Conservation (phyloP, 2,888 invertebrate genomes). For the Dolichomitus sp. region DNA sequence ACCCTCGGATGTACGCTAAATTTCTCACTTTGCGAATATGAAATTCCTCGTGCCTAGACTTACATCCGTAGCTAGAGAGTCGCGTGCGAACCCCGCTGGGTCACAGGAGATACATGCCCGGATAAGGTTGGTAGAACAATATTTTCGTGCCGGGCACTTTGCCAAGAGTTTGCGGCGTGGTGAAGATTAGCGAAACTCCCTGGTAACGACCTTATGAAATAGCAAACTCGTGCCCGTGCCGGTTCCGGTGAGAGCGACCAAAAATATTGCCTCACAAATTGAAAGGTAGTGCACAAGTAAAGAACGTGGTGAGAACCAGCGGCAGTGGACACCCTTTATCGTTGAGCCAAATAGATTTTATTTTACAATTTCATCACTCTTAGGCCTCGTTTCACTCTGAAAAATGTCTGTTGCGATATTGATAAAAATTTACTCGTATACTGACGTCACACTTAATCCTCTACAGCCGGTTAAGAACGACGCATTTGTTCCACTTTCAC, state of each 20-base stretch:
- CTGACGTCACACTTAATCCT: slow-evolving; percentile 70
- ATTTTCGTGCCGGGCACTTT: slow-evolving; percentile 78
- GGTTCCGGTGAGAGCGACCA: slow-evolving; percentile 66
- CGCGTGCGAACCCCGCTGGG: slow-evolving; percentile 47
- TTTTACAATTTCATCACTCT: slow-evolving; percentile 12
- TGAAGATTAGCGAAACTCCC: slow-evolving; percentile 80
- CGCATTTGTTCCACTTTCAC: slow-evolving; percentile 50
- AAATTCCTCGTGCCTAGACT: slow-evolving; percentile 72
- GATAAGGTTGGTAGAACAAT: slow-evolving; percentile 77
- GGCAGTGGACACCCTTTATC: slow-evolving; percentile 27
- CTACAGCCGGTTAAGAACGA: slow-evolving; percentile 70
- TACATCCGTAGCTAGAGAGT: slow-evolving; percentile 30
- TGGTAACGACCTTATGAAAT: slow-evolving; percentile 82
- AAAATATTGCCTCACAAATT: slow-evolving; percentile 81
- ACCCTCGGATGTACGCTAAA: slow-evolving; percentile 69
- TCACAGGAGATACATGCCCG: slow-evolving; percentile 71
- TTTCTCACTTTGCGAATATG: slow-evolving; percentile 78
- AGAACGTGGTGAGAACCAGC: neutral
- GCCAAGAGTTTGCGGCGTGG: slow-evolving; percentile 77
- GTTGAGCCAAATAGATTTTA: slow-evolving; percentile 29
- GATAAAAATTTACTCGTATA: slow-evolving; percentile 66
- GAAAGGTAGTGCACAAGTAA: slow-evolving; percentile 74
- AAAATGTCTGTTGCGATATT: slow-evolving; percentile 65
- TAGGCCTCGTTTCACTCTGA: slow-evolving; percentile 40
- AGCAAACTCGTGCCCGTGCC: slow-evolving; percentile 74